These are phyloP conservation scores for Amblyornis subalaris DNA, from an alignment of 2,113 vertebrate species.

Conservation along the genomic window DNA sequence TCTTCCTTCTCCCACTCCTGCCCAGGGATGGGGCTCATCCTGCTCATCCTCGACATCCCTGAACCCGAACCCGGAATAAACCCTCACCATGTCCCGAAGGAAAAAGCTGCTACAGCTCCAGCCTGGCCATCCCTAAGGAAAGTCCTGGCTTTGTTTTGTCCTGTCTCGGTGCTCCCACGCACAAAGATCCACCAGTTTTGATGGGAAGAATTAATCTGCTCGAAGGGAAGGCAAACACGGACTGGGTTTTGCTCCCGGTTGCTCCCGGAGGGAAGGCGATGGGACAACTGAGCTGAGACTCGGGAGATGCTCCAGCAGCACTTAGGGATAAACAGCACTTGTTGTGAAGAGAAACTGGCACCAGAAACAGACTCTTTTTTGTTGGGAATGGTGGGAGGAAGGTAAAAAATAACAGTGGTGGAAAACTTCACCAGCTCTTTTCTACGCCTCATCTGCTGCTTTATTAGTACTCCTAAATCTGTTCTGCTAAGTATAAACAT, in stretches of 20 bases:
- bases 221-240: background rate
- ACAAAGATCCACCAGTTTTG: background rate
- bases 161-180: background rate
- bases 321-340: background rate
- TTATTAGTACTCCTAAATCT: constrained; percentile 63
- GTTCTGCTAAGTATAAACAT: constrained; percentile 59
- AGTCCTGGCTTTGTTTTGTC: background rate
- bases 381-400: constrained; percentile 49
- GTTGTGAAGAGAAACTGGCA: constrained; percentile 31
- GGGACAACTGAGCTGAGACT: background rate
- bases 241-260: rapidly evolving
- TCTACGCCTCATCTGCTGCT: constrained; percentile 58
- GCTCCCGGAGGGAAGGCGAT: background rate
- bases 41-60: background rate
- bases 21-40: background rate
- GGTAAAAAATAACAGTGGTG: constrained; percentile 51
- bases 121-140: rapidly evolving
- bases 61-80: background rate
- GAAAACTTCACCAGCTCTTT: constrained; percentile 46
- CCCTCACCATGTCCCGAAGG: background rate
- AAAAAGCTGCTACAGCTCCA: background rate
- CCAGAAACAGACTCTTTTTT: constrained; percentile 7
- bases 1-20: background rate
- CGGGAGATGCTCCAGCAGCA: background rate
- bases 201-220: background rate